A percentile compares a stretch with the other conserved stretches of the same genome.
Evolutionary conservation across 2,888 invertebrate species (phyloP).

Genomic region (Sarcophaga carnaria): DNA sequence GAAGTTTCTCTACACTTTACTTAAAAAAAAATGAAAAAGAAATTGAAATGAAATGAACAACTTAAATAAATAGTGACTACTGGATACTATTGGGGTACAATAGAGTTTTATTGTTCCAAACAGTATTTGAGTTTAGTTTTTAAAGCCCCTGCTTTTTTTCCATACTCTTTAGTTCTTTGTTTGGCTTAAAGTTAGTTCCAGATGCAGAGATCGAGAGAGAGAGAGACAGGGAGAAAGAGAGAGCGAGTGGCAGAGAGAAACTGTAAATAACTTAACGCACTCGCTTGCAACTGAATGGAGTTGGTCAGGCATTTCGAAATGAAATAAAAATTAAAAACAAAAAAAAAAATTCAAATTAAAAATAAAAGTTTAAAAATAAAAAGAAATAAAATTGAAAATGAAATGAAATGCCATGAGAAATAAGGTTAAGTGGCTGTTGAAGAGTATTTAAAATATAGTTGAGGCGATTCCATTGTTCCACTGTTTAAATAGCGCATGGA

Average conservation of each 20-base stretch:
- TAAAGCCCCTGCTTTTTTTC: not conserved
- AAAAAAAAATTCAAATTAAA: not conserved
- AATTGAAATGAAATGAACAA: not conserved
- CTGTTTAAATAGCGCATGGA: not conserved
- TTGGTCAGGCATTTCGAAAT: not conserved
- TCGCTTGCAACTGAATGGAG: constrained; percentile 23
- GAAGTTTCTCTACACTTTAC: not conserved
- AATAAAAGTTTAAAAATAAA: not conserved
- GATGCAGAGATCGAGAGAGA: not conserved
- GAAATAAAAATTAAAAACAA: not conserved
- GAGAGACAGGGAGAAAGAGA: not conserved
- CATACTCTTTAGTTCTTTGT: not conserved
- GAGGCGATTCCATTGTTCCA: not conserved
- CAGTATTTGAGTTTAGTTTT: not conserved
- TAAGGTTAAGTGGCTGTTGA: constrained; percentile 57
- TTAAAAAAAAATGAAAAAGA: not conserved
- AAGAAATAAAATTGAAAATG: not conserved
- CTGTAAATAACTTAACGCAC: constrained; percentile 50
- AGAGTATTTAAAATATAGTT: constrained; percentile 37
- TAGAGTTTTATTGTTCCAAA: not conserved
- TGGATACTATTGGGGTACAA: not conserved
- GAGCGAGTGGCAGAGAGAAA: constrained; percentile 18
- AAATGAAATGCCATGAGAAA: constrained; percentile 16
- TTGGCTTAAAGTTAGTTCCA: not conserved
- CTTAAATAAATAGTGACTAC: not conserved